Evolutionary conservation across 2,888 invertebrate genomes (phyloP), one percentile per base, ranked within the genome.

Genomic region (Icerya purchasi): DNA sequence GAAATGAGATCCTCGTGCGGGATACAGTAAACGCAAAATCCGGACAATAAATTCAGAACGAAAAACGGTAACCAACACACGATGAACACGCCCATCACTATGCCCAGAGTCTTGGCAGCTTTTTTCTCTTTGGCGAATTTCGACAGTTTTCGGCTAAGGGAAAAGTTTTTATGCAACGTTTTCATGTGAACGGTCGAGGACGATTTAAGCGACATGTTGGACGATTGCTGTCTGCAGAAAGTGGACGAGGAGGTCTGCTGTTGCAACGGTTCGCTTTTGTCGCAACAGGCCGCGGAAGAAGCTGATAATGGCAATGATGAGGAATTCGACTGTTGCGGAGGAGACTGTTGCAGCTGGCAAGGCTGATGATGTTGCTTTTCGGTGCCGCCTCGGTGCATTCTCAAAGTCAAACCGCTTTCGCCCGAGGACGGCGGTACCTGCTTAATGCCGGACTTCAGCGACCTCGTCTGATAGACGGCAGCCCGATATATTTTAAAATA

Each of bases 21-120:
- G 66, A 91, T 87, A 73, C 91, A 91, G 68, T 83, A 79, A 63
- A 83, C 78, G 72, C 91, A 89, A 69, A 96, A 84, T 20, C 92
- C 94, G 54, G 88, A 86, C 68, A 93, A 74, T 60, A 96, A 76
- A 73, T 94, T 94, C 65, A 90, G 88, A 64, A 94, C 89, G 72
- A 96, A 96, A 74, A 96, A 96, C 62, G 96, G 96, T 67, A 94
- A 77, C 94, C 94, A 96, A 72, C 94, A 96, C 66, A 93, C 82
- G 69, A 94, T 92, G 72, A 94, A 94, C 14, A 91, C 90, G 61
- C 93, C 93, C 85, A 94, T 92, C 67, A 94, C 93, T 70, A 94
- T 93, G 55, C 93, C 94, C 65, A 96, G 74, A 8, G 94, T 96
- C 73, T 94, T 94, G 2, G 96, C 96, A 8, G 96, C 96, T 72